Evolutionary conservation across 92 coral and sea anemone genomes (phyloP).

Genomic region (Epizoanthus scotinus): DNA sequence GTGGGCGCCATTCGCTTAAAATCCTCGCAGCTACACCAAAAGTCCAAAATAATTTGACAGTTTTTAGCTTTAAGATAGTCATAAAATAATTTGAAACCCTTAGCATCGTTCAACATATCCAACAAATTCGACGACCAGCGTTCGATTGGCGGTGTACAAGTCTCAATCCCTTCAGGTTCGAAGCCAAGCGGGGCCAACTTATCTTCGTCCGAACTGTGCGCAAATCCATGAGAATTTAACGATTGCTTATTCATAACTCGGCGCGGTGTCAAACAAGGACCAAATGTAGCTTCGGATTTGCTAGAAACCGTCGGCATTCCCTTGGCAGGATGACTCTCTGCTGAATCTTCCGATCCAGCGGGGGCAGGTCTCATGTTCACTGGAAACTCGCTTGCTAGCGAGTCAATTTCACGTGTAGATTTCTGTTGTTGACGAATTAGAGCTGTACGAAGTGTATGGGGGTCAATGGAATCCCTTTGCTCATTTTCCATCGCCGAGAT

Average conservation of each 20-base stretch:
- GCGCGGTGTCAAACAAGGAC: conserved; percentile 81
- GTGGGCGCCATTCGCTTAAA: conserved; percentile 88
- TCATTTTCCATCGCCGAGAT: conserved; percentile 69
- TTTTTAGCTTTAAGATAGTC: conserved; percentile 77
- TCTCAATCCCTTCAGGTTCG: conserved; percentile 98
- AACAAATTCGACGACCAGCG: conserved; percentile 71
- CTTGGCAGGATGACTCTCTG: conserved; percentile 67
- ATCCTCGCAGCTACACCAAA: conserved; percentile 85
- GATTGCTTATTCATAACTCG: conserved; percentile 69
- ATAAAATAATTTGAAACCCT: conserved; percentile 74
- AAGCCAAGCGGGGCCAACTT: conserved; percentile 91
- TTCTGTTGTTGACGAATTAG: conserved; percentile 63
- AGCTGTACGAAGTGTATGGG: conserved; percentile 48
- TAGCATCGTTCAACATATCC: conserved; percentile 75
- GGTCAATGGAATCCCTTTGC: conserved; percentile 44
- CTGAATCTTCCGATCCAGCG: conserved; percentile 90
- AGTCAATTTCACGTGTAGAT: conserved; percentile 85
- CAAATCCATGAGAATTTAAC: conserved; percentile 55
- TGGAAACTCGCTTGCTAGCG: conserved; percentile 50
- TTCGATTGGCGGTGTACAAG: conserved; percentile 85
- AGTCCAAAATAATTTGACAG: conserved; percentile 82
- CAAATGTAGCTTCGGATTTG: conserved; percentile 55
- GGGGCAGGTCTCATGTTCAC: conserved; percentile 92
- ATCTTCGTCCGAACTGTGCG: conserved; percentile 75
- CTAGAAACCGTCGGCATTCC: conserved; percentile 49